These are phyloP conservation scores for Zaprionus gabonicus DNA, from an alignment of 1,140 invertebrate species.

Conservation along the genomic window DNA sequence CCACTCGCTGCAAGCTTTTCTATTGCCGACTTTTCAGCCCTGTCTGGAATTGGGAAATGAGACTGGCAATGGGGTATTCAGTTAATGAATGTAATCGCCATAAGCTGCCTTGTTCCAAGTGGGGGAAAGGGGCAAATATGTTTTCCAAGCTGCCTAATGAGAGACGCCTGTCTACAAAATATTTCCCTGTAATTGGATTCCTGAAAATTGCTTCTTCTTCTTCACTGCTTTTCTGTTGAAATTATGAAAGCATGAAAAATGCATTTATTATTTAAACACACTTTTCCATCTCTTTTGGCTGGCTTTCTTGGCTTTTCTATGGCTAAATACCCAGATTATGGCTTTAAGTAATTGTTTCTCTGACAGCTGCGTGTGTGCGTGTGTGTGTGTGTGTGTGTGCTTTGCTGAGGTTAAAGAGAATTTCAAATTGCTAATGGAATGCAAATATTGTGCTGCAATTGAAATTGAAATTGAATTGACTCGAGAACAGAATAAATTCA, in stretches of 20 bases:
- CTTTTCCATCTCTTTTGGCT: constrained; percentile 20
- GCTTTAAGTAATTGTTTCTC: constrained; percentile 7
- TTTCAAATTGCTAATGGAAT: constrained; percentile 2
- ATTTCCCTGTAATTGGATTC: constrained; percentile 68
- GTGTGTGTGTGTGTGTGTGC: no score
- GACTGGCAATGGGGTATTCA: constrained; percentile 47
- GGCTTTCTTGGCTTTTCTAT: constrained; percentile 5
- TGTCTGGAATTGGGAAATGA: constrained; percentile 38
- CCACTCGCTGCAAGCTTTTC: constrained; percentile 43
- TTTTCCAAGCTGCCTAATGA: constrained; percentile 34
- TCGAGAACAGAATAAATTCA: background rate
- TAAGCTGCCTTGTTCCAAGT: constrained; percentile 64
- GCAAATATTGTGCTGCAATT: constrained; percentile 1
- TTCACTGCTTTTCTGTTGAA: constrained; percentile 3
- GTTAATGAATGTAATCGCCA: constrained; percentile 80
- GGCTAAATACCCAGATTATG: constrained; percentile 8
- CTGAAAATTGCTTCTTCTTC: constrained; percentile 20
- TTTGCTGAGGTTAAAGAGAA: background rate
- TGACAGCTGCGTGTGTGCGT: background rate
- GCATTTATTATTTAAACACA: constrained; percentile 54
- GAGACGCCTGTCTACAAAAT: constrained; percentile 51
- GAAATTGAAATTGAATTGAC: background rate
- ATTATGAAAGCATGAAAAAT: constrained; percentile 57
- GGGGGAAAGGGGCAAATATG: background rate
- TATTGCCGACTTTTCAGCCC: constrained; percentile 65